Conservation (phyloP, 2,113 vertebrate genomes). For the Pogonocichla stellata region DNA sequence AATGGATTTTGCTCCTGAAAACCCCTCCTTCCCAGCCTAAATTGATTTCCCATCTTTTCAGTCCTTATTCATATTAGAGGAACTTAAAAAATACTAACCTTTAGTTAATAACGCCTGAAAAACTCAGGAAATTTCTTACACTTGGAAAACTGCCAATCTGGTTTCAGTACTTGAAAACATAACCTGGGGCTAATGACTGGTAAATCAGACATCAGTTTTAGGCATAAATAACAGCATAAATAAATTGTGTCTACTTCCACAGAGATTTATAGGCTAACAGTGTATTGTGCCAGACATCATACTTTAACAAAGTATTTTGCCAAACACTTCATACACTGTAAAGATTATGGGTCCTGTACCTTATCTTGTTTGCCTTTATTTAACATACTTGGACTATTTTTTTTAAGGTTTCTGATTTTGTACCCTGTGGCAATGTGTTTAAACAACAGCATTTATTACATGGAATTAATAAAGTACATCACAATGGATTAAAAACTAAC, state of each 20-base stretch:
- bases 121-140: background rate
- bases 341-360: background rate
- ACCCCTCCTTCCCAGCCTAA: background rate
- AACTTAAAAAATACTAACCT: background rate
- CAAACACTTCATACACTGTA: background rate
- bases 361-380: background rate
- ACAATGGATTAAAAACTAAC: background rate
- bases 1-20: background rate
- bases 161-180: background rate
- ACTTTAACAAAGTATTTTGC: background rate
- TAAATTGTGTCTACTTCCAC: background rate
- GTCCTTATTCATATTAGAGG: background rate
- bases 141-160: background rate
- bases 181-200: background rate
- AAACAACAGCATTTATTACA: constrained; percentile 3
- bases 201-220: background rate
- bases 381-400: background rate
- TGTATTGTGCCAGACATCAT: background rate
- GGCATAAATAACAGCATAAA: background rate
- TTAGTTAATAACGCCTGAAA: background rate
- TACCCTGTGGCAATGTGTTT: background rate
- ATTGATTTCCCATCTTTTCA: background rate
- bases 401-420: background rate
- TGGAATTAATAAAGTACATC: background rate
- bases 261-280: background rate